phyloP scores from a whole-genome alignment of 2,797 vertebrate species.

The Heliangelus exortis region DNA sequence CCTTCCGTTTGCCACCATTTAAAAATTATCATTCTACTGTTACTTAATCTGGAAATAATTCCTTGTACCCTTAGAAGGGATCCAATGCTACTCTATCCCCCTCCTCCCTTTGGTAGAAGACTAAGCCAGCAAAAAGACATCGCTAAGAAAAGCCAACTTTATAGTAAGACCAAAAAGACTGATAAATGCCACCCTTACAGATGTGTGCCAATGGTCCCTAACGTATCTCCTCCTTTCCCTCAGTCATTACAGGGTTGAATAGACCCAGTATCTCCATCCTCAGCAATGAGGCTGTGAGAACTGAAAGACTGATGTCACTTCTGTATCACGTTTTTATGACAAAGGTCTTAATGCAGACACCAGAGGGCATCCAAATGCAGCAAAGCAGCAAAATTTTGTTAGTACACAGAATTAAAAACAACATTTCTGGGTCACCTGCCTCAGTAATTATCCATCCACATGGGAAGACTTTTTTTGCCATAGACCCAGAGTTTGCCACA shows the following conservation, averaged over 20 bases:
- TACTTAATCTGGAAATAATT: background rate
- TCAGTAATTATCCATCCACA: background rate
- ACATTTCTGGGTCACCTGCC: background rate
- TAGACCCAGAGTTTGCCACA: background rate
- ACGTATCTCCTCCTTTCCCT: background rate
- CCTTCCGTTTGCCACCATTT: background rate
- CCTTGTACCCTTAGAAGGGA: background rate
- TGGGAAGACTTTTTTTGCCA: background rate
- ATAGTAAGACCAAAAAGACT: background rate
- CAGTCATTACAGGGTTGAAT: accelerated
- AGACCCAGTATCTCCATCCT: background rate
- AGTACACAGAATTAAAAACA: background rate
- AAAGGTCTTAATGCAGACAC: background rate
- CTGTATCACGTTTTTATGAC: background rate
- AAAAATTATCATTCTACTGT: no score
- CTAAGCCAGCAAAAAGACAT: background rate
- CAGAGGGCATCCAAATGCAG: conserved; percentile 29
- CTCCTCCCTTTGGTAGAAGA: background rate
- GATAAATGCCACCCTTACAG: background rate
- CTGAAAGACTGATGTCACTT: background rate
- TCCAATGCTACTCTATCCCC: background rate
- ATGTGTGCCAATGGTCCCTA: background rate
- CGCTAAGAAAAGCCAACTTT: background rate
- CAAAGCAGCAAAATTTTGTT: background rate
- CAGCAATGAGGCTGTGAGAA: background rate